These are phyloP conservation scores for Caenorhabditis sp. DNA, from an alignment of 2,888 invertebrate species.

Conservation along the genomic window DNA sequence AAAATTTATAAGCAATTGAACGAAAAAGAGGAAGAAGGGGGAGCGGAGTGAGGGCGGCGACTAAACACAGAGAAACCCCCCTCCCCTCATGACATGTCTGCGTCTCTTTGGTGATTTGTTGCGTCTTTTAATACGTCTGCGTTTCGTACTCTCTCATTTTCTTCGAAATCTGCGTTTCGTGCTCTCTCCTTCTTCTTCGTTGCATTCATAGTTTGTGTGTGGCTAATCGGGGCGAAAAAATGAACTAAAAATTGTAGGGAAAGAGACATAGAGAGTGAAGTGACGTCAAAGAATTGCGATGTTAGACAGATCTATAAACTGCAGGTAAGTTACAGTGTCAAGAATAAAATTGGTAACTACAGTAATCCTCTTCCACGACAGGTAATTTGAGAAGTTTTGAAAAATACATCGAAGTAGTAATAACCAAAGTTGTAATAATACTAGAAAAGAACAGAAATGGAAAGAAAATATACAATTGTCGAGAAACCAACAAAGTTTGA, in stretches of 20 bases:
- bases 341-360: too few relatives aligned
- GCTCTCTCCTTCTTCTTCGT: constrained; percentile 13
- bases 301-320: neutral
- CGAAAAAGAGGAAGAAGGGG: neutral
- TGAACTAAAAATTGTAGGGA: constrained; percentile 7
- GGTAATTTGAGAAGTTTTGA: too few relatives aligned
- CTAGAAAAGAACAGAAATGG: too few relatives aligned
- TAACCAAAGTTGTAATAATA: too few relatives aligned
- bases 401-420: too few relatives aligned
- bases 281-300: neutral
- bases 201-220: neutral
- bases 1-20: neutral
- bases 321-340: too few relatives aligned
- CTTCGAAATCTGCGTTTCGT: constrained; percentile 1
- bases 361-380: too few relatives aligned
- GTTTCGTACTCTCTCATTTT: constrained; percentile 17
- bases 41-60: neutral
- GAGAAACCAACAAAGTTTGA: neutral
- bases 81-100: neutral
- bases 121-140: constrained; percentile 7
- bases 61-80: neutral
- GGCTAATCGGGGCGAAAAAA: constrained; percentile 1
- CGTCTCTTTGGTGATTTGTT: neutral
- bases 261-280: constrained; percentile 11
- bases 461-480: too few relatives aligned